Conservation (phyloP, 2,888 invertebrate genomes). For the Erebia palarica region DNA sequence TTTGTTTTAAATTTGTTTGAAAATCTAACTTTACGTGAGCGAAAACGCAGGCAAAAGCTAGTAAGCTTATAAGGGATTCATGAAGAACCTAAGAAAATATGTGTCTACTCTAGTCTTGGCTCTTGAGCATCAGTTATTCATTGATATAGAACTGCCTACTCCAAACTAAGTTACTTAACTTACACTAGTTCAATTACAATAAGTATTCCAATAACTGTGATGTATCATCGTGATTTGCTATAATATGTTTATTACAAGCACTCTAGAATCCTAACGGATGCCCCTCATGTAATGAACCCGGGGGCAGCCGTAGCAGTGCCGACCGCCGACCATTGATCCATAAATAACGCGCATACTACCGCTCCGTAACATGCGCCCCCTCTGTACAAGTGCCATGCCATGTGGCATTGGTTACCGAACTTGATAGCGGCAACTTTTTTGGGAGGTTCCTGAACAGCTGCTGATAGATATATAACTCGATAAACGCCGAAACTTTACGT, state of each 20-base stretch:
- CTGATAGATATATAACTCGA: not conserved
- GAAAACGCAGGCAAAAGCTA: too few relatives aligned
- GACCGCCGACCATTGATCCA: slow-evolving; percentile 24
- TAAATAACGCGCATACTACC: slow-evolving; percentile 26
- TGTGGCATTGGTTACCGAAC: not conserved
- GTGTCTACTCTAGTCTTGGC: too few relatives aligned
- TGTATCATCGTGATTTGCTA: not conserved
- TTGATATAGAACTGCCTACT: too few relatives aligned
- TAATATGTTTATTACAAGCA: slow-evolving; percentile 5
- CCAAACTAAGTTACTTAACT: too few relatives aligned
- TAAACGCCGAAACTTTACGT: slow-evolving; percentile 18
- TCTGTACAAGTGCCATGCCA: not conserved
- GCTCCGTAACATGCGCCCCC: not conserved
- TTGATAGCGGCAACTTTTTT: not conserved
- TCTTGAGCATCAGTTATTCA: too few relatives aligned
- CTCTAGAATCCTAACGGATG: slow-evolving; percentile 27
- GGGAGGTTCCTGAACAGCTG: not conserved
- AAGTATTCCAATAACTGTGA: not conserved
- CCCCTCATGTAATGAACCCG: slow-evolving; percentile 21
- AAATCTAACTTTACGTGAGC: too few relatives aligned
- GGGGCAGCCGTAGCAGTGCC: slow-evolving; percentile 34
- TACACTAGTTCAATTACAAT: not conserved
- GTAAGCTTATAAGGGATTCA: too few relatives aligned
- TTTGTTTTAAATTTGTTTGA: too few relatives aligned
- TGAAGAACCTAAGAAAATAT: too few relatives aligned